Conservation (phyloP, 2,888 invertebrate species). For the Hemicrepidius hirtus region DNA sequence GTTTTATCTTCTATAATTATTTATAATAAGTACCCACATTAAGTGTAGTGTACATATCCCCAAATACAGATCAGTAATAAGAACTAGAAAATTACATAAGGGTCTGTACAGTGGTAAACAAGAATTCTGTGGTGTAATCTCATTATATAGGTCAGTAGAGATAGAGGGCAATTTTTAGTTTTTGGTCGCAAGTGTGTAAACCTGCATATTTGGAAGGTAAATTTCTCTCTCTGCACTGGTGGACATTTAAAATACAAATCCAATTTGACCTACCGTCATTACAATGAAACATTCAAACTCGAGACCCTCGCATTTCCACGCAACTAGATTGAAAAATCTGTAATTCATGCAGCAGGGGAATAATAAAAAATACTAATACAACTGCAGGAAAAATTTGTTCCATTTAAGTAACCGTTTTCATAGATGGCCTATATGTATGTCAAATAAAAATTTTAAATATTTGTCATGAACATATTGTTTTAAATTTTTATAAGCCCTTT, state of each 20-base stretch:
- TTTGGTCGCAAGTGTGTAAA: conserved; percentile 4
- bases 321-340: conserved; percentile 54
- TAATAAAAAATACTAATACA: conserved; percentile 43
- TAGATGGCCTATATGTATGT: not conserved
- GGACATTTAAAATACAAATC: conserved; percentile 53
- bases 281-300: conserved; percentile 56
- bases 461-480: too few species aligned
- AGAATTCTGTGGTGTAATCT: not conserved
- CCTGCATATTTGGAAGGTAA: conserved; percentile 8
- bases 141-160: conserved; percentile 34
- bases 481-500: too few species aligned
- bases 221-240: conserved; percentile 26
- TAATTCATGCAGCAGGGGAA: conserved; percentile 53
- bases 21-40: too few species aligned
- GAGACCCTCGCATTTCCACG: conserved; percentile 38
- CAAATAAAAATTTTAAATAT: too few species aligned
- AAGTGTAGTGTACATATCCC: too few species aligned
- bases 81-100: too few species aligned
- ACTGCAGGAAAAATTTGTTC: conserved; percentile 36
- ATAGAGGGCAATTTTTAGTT: conserved; percentile 16
- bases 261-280: conserved; percentile 50
- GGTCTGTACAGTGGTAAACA: too few species aligned
- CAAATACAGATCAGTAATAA: too few species aligned
- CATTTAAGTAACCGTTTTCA: conserved; percentile 28
- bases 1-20: too few species aligned